Conservation (phyloP, 2,888 invertebrate genomes). For the Bellardia bayeri region DNA sequence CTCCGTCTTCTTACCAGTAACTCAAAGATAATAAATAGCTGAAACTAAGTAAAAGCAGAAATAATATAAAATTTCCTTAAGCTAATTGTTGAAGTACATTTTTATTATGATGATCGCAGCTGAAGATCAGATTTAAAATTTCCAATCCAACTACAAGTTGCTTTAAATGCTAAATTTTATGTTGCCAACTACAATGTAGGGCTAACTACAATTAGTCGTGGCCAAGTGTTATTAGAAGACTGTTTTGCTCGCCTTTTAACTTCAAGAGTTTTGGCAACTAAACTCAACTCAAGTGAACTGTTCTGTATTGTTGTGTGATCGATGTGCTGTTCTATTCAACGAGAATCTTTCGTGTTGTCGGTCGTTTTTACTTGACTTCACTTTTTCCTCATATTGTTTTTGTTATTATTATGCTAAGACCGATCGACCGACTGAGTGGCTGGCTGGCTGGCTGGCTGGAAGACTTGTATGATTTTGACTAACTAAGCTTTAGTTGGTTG, state of each 20-base stretch:
- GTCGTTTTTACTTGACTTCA: slow-evolving; percentile 67
- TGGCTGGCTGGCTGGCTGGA: slow-evolving; percentile 14
- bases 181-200: slow-evolving; percentile 21
- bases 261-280: slow-evolving; percentile 64
- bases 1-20: too few relatives aligned
- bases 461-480: slow-evolving; percentile 42
- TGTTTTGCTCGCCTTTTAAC: slow-evolving; percentile 40
- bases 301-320: slow-evolving; percentile 74
- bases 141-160: not conserved
- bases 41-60: too few relatives aligned
- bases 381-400: slow-evolving; percentile 48
- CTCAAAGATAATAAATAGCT: too few relatives aligned
- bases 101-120: too few relatives aligned
- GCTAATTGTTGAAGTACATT: too few relatives aligned
- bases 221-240: slow-evolving; percentile 40
- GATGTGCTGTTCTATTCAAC: slow-evolving; percentile 75
- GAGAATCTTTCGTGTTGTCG: slow-evolving; percentile 69
- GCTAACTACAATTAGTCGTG: slow-evolving; percentile 49
- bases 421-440: slow-evolving; percentile 51
- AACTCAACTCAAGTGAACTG: slow-evolving; percentile 35
- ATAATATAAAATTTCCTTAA: too few relatives aligned
- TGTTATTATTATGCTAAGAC: slow-evolving; percentile 57
- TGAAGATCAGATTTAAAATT: too few relatives aligned
- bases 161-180: not conserved
- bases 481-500: slow-evolving; percentile 44